Evolutionary conservation across 2,797 vertebrate genomes (phyloP), one percentile per base, ranked within the genome.

Genomic region (Sternarchorhynchus goeldii): DNA sequence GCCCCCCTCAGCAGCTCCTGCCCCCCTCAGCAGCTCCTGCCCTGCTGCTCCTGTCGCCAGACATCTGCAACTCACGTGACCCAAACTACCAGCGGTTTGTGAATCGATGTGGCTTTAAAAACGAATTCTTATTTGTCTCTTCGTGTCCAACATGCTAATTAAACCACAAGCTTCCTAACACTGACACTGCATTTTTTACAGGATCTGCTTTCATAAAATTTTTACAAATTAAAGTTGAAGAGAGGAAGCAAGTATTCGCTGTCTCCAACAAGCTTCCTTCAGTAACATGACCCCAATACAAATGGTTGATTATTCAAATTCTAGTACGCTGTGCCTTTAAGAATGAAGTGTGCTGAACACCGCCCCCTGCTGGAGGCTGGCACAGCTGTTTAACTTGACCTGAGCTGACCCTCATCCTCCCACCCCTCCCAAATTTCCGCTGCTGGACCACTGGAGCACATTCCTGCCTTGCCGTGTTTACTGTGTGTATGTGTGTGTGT

Each of bases 371-470:
- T 78, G 86, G 83, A 83, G 73, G 76, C 77, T 25, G 20, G 50
- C 55, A 59, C 63, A 50, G 39, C 71, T 56, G 34, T 80, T 85
- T 83, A 86, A 86, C 85, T 85, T 88, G 86, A 88, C 87, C 87
- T 84, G 77, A 87, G 75, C 78, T 83, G 82, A 87, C 86, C 84
- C 84, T 39, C 78, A 53, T 77, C 82, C 82, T 83, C 76, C 71
- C 81, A 72, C 82, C 76, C 81, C 83, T 83, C 79, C 83, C 78
- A 86, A 84, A 86, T 85, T 87, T 87, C 85, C 86, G 81, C 82
- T 85, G 83, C 84, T 34, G 78, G 82, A 82, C 83, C 82, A 76
- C 77, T 68, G 69, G 77, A 81, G 84, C 79, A 75, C 87, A 88
- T 88, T 88, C 87, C 86, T 78, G 73, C 66, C 77, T 64, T 34